Base-by-base conservation (phyloP, 2,113 vertebrate species). In the Heterotilapia buettikoferi region DNA sequence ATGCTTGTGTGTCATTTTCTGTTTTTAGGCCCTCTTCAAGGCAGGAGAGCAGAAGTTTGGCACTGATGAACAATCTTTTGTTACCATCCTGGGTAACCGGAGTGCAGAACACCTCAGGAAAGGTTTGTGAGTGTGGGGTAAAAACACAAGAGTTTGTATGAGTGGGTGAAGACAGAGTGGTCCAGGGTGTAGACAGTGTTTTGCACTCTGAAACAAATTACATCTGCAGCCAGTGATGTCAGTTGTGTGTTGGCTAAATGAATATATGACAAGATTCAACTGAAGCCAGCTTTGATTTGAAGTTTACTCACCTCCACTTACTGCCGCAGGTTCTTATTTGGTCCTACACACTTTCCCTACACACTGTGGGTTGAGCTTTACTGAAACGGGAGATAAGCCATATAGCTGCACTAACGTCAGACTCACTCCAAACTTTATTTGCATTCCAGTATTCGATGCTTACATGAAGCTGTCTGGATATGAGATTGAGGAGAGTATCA, bases 41-140 rank as follows among this genome's bases (percentile, higher is more conserved):
- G 98, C 98, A 9, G 98, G 99, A 47, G 98, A 99, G 89, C 66
- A 98, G 89, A 99, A 99, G 85, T 99, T 94, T 94, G 98, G 98
- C 59, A 99, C 98, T 0, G 98, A 99, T 85, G 99, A 99, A 91
- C 97, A 98, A 11, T 94, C 97, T 36, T 99, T 99, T 68, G 97
- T 99, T 93, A 99, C 98, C 86, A 97, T 99, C 90, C 90, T 99
- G 86, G 98, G 99, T 47, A 99, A 98, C 63, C 97, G 98, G 33
- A 99, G 98, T 0, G 4, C 97, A 43, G 95, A 97, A 78, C 98
- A 99, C 87, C 95, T 99, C 56, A 97, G 97, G 84, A 97, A 91
- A 95, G 98, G 98, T 99, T 84, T 76, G 97, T 87, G 63, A 68
- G 9, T 40, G 54, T 82, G 57, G 68, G 68, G 68, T 3, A 2